Percentiles rank a stretch among this genome's conserved stretches.
Evolutionary conservation across 2,113 vertebrate species (phyloP).

Genomic region (Thunnus thynnus): DNA sequence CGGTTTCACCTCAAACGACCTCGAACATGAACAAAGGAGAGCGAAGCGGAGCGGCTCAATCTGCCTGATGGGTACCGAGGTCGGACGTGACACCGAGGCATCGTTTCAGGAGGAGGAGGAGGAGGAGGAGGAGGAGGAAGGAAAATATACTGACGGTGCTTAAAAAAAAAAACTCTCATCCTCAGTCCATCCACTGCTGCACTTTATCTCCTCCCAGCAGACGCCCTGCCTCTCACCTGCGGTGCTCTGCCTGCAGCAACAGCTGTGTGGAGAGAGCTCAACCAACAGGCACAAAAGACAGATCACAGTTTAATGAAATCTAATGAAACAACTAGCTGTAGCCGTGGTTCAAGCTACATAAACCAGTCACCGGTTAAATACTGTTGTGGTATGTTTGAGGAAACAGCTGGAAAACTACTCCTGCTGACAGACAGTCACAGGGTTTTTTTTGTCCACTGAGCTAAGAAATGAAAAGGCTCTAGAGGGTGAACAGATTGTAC

Average conservation of each 20-base stretch:
- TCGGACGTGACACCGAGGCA: background rate
- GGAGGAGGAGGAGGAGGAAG: too few species aligned
- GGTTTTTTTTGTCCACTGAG: too few species aligned
- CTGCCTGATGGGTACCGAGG: background rate
- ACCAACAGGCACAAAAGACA: too few species aligned
- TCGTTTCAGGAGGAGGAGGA: background rate
- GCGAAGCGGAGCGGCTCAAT: background rate
- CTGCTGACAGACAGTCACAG: background rate
- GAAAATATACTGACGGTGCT: too few species aligned
- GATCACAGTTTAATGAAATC: background rate
- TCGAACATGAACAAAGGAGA: background rate
- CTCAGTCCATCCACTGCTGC: slow-evolving; percentile 12
- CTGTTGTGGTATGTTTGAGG: too few species aligned
- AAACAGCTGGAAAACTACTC: background rate
- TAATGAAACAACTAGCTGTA: background rate
- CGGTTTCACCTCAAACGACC: slow-evolving; percentile 41
- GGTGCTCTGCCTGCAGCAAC: slow-evolving; percentile 2
- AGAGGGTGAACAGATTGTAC: slow-evolving; percentile 40
- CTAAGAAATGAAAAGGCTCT: slow-evolving; percentile 1
- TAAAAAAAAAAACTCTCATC: background rate
- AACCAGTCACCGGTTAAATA: too few species aligned
- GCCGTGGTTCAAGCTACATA: too few species aligned
- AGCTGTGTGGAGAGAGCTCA: background rate
- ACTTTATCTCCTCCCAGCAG: background rate
- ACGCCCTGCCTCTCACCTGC: too few species aligned